A percentile compares a stretch with the other conserved stretches of the same genome.
phyloP scores from a whole-genome alignment of 2,888 invertebrate genomes.

The Thalpophila matura region DNA sequence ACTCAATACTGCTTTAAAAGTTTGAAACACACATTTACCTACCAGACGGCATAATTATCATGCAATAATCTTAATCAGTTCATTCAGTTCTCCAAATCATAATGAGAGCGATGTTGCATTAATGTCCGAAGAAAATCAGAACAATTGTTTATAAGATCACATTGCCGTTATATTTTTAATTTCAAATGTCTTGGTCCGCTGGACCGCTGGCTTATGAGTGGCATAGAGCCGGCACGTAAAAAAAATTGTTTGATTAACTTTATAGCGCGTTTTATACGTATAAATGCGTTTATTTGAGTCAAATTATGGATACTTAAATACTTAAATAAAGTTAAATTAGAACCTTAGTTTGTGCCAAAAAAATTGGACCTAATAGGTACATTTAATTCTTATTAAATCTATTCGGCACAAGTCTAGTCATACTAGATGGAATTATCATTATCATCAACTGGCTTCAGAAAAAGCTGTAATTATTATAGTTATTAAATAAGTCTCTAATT shows the following conservation, averaged over 20 bases:
- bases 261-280: neutral
- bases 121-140: conserved; percentile 74
- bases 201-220: conserved; percentile 57
- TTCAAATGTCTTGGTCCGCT: conserved; percentile 80
- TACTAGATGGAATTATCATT: neutral
- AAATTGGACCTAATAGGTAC: no score
- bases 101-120: conserved; percentile 80
- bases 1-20: conserved; percentile 10
- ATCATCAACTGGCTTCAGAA: neutral
- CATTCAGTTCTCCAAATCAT: conserved; percentile 65
- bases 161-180: conserved; percentile 84
- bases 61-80: conserved; percentile 62
- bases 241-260: neutral
- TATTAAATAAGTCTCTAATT: conserved; percentile 7
- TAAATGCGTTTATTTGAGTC: no score
- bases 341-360: no score
- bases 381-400: no score
- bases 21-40: conserved; percentile 13
- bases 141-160: conserved; percentile 81
- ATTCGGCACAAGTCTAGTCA: no score
- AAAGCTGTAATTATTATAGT: conserved; percentile 2
- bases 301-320: no score
- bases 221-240: conserved; percentile 63
- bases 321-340: no score
- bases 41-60: conserved; percentile 34